Percentiles rank a stretch among this genome's conserved stretches.
phyloP scores from a whole-genome alignment of 2,113 vertebrate genomes.

The Cryptotis parvus region DNA sequence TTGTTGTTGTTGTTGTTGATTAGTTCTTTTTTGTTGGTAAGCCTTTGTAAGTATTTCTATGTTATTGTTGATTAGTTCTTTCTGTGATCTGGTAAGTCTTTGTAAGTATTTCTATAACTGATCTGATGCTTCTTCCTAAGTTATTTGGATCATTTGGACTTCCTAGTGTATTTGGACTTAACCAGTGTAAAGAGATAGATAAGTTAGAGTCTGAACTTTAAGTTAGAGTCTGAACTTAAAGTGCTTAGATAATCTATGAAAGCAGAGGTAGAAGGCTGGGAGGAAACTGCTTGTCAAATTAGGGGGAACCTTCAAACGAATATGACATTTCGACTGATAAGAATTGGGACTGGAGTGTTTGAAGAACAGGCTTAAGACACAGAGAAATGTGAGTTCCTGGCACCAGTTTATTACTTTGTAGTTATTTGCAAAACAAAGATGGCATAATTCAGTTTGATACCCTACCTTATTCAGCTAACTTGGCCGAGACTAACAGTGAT shows the following conservation, averaged over 20 bases:
- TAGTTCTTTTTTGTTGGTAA: background rate
- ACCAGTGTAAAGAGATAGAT: background rate
- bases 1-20: background rate
- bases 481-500: constrained; percentile 17
- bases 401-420: background rate
- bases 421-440: constrained; percentile 41
- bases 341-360: background rate
- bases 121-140: background rate
- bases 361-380: background rate
- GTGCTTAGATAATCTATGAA: background rate
- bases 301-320: background rate
- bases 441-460: background rate
- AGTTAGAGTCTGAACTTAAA: too few relatives aligned
- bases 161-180: background rate
- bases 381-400: background rate
- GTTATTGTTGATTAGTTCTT: background rate
- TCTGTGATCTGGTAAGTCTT: background rate
- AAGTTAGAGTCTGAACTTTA: too few relatives aligned
- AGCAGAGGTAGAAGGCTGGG: background rate
- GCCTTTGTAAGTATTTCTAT: background rate
- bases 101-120: background rate
- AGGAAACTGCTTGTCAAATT: background rate
- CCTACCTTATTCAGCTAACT: background rate
- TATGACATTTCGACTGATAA: background rate
- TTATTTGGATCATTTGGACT: too few relatives aligned